Base-by-base conservation (phyloP, 2,888 invertebrate species). In the Cerceris ruficornis region DNA sequence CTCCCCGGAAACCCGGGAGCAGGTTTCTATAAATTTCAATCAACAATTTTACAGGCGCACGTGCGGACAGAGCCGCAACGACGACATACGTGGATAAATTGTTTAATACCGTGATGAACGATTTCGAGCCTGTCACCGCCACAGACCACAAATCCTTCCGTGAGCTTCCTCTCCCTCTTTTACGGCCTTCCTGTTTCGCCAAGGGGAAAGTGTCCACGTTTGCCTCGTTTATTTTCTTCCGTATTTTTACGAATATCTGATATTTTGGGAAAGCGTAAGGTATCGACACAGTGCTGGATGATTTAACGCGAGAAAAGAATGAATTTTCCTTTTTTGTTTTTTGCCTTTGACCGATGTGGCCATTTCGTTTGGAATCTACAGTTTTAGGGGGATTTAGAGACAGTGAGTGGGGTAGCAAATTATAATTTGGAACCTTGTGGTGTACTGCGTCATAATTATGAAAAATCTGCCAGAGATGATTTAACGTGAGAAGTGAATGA, bases 61-160 rank as follows among this genome's bases (percentile, higher is more conserved):
- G 68, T 58, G 59, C 57, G 65, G 50, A 43, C 42, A 42, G 49
- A 52, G 14, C 60, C 73, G 67, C 28, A 28, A 28, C 28, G 28
- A 28, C 28, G 28, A 28, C 28, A 28, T 28, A 28, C 28, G 28
- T 68, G 87, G 79, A 83, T 87, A 86, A 88, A 88, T 89, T 88
- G 88, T 88, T 88, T 87, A 87, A 86, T 86, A 83, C 79, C 70
- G 66, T 88, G 86, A 88, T 83, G 79, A 83, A 86, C 84, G 83
- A 77, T 65, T 74, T 71, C 64, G 66, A 80, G 81, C 61, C 85
- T 86, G 88, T 84, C 89, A 84, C 73, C 41, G 42, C 41, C 87
- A 86, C 81, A 67, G 75, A 66, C 86, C 88, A 84, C 86, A 88
- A 84, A 86, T 84, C 82, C 77, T 87, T 87, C 77, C 75, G 83